Evolutionary conservation across 2,888 invertebrate genomes (phyloP), one percentile per base, ranked within the genome.

Genomic region (Apomyelois bistriatella): DNA sequence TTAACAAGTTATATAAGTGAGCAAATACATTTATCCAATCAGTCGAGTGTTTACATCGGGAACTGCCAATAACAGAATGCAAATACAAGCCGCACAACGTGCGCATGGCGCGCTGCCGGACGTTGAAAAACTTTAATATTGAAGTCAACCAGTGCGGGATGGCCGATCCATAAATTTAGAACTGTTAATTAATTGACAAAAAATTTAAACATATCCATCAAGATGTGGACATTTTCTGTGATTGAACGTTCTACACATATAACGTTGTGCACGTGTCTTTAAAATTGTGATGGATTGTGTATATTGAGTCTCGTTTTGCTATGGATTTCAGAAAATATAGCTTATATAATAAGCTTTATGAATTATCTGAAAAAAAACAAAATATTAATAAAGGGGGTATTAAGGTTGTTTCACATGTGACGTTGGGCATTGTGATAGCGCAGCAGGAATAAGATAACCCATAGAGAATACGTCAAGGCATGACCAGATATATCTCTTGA

Each of bases 61-160:
- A 68, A 76, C 76, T 75, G 77, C 80, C 85, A 85, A 88, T 87
- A 87, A 85, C 84, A 74, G 75, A 82, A 85, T 84, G 85, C 83
- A 87, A 88, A 88, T 86, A 85, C 66, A 72, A 77, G 68, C 64
- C 64, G 74, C 66, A 78, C 73, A 74, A 70, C 76, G 60, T 13
- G 57, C 53, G 40, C 50, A 53, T 54, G 41, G 41, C 35, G 41
- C n/a, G 12, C 35, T 42, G 50, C 37, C 17, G 47, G 16, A 16
- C 58, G 58, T 57, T 62, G 65, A 70, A 73, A 70, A 72, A 72
- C 72, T 73, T 71, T 68, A 65, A 65, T 70, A 69, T 71, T 66
- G 65, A 62, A 62, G 65, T 66, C 64, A 66, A 62, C 64, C 46
- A 47, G 38, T 46, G 42, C 7, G 52, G 36, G 48, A 37, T 41